These are phyloP conservation scores for Anthopleura xanthogrammica DNA, from an alignment of 92 coral and sea anemone genomes.

Conservation along the genomic window DNA sequence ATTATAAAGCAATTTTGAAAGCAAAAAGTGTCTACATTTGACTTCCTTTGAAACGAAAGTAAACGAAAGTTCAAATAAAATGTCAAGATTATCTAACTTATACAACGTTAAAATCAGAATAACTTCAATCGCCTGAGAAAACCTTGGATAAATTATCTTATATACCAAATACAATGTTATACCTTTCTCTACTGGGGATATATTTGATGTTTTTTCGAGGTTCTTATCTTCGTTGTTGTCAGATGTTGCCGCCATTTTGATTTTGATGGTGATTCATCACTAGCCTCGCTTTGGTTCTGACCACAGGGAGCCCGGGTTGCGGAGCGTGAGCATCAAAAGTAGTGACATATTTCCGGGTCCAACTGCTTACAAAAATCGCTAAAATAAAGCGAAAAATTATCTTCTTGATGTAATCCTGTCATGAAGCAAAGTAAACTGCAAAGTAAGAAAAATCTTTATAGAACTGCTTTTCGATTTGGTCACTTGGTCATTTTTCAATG, in stretches of 20 bases:
- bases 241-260: constrained; percentile 72
- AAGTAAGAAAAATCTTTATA: too few relatives aligned
- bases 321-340: too few relatives aligned
- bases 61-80: not conserved
- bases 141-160: not conserved
- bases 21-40: not conserved
- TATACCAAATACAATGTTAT: not conserved
- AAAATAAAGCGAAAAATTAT: too few relatives aligned
- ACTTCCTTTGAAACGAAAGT: not conserved
- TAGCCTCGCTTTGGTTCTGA: constrained; percentile 11
- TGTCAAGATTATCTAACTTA: not conserved
- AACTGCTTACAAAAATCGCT: too few relatives aligned
- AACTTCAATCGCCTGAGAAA: not conserved
- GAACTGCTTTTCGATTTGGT: too few relatives aligned
- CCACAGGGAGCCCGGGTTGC: not conserved
- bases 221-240: constrained; percentile 27
- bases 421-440: too few relatives aligned
- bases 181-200: constrained; percentile 7
- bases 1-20: not conserved
- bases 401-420: too few relatives aligned
- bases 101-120: not conserved
- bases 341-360: too few relatives aligned
- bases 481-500: too few relatives aligned
- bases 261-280: constrained; percentile 78
- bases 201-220: constrained; percentile 5